Conservation (phyloP, 1,140 invertebrate species). For the Drosophila pachea region DNA sequence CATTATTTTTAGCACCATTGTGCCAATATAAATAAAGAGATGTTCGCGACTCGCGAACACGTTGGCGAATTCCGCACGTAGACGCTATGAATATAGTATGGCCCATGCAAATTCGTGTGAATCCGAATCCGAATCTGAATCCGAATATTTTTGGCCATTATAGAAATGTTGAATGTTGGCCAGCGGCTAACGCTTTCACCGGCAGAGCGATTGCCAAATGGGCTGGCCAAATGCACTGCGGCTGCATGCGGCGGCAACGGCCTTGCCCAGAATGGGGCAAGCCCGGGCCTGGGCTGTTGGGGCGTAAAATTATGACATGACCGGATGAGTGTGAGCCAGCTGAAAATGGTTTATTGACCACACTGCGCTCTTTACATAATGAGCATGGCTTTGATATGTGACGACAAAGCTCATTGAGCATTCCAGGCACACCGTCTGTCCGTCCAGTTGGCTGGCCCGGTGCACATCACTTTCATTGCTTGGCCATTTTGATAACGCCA, state of each 20-base stretch:
- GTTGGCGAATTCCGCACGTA: conserved; percentile 49
- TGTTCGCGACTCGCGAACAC: conserved; percentile 1
- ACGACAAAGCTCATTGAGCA: conserved; percentile 45
- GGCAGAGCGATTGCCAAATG: conserved; percentile 40
- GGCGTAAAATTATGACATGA: conserved; percentile 71
- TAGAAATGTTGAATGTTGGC: conserved; percentile 32
- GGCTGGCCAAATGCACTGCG: conserved; percentile 37
- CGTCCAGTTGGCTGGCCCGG: conserved; percentile 16
- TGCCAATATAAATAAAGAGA: conserved; percentile 27
- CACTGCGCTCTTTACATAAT: conserved; percentile 59
- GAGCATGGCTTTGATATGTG: conserved; percentile 41
- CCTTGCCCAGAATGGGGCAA: conserved; percentile 19
- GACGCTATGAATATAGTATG: conserved; percentile 39
- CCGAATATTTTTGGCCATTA: conserved; percentile 39
- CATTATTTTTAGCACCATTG: conserved; percentile 45
- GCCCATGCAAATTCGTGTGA: conserved; percentile 46
- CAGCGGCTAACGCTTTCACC: conserved; percentile 47
- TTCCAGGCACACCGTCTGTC: conserved; percentile 46
- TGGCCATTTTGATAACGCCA: conserved; percentile 45
- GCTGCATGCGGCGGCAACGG: conserved; percentile 15
- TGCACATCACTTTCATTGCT: conserved; percentile 61
- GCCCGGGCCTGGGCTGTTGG: conserved; percentile 24
- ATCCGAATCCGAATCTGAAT: conserved; percentile 41
- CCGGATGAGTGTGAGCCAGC: conserved; percentile 31
- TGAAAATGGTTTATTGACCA: conserved; percentile 66